Base-by-base conservation (phyloP, 2,888 invertebrate species). In the Perithous albicinctus region DNA sequence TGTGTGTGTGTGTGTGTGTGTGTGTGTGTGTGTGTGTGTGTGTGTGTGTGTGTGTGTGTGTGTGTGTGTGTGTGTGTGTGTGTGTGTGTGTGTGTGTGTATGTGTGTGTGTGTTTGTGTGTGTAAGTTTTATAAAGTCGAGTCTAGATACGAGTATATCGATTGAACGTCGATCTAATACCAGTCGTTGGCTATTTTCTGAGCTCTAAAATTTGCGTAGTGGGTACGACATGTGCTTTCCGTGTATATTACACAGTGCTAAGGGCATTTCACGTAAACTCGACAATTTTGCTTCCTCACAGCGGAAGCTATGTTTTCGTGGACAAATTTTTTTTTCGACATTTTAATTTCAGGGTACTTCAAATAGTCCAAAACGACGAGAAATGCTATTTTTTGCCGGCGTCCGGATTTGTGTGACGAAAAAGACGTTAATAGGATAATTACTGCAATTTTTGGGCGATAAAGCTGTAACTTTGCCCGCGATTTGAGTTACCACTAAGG, bases 101-200 rank as follows among this genome's bases (percentile, higher is more conserved):
- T n/a, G n/a, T n/a, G n/a, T n/a, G n/a, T n/a, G n/a, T 15, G 26
- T 64, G 10, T 43, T 26, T 32, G 43, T 32, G 43, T 18, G 12
- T 43, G 32, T n/a, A 38, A 61, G 20, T 51, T 63, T 38, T 12
- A 26, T 35, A 48, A 23, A 20, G 35, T 63, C 61, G 46, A n/a
- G n/a, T 73, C 32, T 51, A 23, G n/a, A 18, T 32, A 46, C 48
- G 32, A 20, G 66, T 67, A 6, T 35, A 51, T 67, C 67, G 67
- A 67, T 51, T 35, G 32, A 35, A 18, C 35, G 20, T 20, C 23
- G n/a, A 38, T 23, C 29, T 32, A 48, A 66, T 66, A 66, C 15
- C 32, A 20, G 23, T 32, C n/a, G n/a, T 8, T 48, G 20, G 18
- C 32, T 67, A 10, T 67, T 46, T 66, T 48, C 32, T 12, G 15